A percentile compares a stretch with the other conserved stretches of the same genome.
Conservation (phyloP, 37 sponge, comb jelly and placozoan genomes). For the Aplysina aerophoba region DNA sequence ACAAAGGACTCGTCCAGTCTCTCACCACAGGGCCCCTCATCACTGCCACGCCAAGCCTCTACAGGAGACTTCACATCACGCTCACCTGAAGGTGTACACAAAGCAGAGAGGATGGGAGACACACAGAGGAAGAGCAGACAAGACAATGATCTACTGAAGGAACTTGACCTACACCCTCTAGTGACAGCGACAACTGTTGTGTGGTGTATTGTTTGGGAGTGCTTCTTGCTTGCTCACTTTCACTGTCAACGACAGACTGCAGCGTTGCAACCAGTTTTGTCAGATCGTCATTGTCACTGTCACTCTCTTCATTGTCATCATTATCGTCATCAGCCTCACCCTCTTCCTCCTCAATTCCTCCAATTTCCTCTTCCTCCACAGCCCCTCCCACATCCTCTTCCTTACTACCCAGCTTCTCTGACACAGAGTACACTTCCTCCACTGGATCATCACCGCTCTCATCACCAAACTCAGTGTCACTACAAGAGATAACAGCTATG, state of each 20-base stretch:
- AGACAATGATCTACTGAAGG: too few relatives aligned
- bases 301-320: neutral
- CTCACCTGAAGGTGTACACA: neutral
- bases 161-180: neutral
- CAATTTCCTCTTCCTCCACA: conserved; percentile 53
- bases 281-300: conserved; percentile 33
- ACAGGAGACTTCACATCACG: neutral
- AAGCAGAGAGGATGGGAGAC: neutral
- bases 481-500: neutral
- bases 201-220: too few relatives aligned
- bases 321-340: conserved; percentile 1
- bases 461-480: neutral
- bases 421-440: neutral
- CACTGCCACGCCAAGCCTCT: neutral
- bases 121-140: neutral
- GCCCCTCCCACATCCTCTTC: conserved; percentile 40
- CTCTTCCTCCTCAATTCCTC: conserved; percentile 44
- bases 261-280: conserved; percentile 63
- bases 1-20: neutral
- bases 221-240: conserved; percentile 44
- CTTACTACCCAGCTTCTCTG: conserved; percentile 6
- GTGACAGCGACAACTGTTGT: neutral
- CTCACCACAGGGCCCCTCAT: neutral
- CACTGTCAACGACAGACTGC: conserved; percentile 57
- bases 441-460: conserved; percentile 34